Evolutionary conservation across 1,140 invertebrate genomes (phyloP).

Genomic region (Procambarus clarkii): DNA sequence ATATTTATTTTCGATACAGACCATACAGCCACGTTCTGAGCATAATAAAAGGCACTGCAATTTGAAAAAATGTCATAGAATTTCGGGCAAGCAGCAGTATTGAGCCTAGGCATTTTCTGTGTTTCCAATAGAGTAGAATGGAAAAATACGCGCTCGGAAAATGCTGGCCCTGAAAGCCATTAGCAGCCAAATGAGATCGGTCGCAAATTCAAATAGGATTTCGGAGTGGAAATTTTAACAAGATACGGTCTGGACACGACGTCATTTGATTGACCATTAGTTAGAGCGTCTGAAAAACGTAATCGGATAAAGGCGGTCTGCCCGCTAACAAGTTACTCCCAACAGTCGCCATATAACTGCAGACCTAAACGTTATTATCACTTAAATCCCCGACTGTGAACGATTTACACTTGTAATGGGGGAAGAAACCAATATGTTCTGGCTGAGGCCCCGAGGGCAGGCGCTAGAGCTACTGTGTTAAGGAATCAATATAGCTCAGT

Average conservation of each 20-base stretch:
- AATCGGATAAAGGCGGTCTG: slow-evolving; percentile 15
- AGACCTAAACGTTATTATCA: background rate
- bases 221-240: slow-evolving; percentile 70
- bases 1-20: slow-evolving; percentile 52
- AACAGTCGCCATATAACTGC: background rate
- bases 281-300: slow-evolving; percentile 56
- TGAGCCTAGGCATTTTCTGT: slow-evolving; percentile 62
- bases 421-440: background rate
- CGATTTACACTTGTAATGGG: background rate
- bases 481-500: background rate
- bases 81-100: slow-evolving; percentile 27
- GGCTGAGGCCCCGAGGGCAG: no score
- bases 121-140: slow-evolving; percentile 52
- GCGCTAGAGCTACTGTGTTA: no score
- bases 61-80: slow-evolving; percentile 59
- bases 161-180: slow-evolving; percentile 63
- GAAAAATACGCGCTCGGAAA: slow-evolving; percentile 48
- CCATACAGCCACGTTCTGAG: slow-evolving; percentile 39
- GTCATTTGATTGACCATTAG: slow-evolving; percentile 67
- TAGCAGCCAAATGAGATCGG: slow-evolving; percentile 69
- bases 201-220: slow-evolving; percentile 70
- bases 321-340: slow-evolving; percentile 7
- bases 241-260: slow-evolving; percentile 67
- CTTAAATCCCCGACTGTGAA: background rate
- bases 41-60: slow-evolving; percentile 65